A percentile compares a stretch with the other conserved stretches of the same genome.
Evolutionary conservation across 2,888 invertebrate genomes (phyloP).

Genomic region (Dicyrtomina minuta): DNA sequence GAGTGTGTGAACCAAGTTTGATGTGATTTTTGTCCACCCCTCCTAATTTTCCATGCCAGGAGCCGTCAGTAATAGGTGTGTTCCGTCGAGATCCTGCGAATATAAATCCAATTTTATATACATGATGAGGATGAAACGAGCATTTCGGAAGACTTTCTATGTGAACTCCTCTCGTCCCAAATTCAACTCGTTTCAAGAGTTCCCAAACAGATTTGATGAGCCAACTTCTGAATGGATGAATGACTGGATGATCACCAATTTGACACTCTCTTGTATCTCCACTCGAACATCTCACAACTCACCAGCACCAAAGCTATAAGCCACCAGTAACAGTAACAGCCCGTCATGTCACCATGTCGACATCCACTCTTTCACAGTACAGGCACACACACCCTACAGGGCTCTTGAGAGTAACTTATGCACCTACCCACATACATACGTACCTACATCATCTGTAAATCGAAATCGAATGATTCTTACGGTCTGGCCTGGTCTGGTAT

Average conservation of each 20-base stretch:
- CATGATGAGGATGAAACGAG: slow-evolving; percentile 8
- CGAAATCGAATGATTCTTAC: no score
- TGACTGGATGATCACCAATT: slow-evolving; percentile 11
- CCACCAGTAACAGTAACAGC: no score
- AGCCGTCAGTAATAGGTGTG: slow-evolving; percentile 14
- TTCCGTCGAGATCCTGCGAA: background rate
- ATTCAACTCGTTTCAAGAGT: background rate
- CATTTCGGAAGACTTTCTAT: slow-evolving; percentile 14
- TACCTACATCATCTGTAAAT: no score
- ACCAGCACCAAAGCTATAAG: no score
- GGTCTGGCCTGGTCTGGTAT: no score
- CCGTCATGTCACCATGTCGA: no score
- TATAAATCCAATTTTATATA: slow-evolving; percentile 10
- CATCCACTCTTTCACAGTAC: no score
- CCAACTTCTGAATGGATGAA: background rate
- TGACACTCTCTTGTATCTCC: slow-evolving; percentile 1
- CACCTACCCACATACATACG: no score
- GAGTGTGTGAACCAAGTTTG: slow-evolving; percentile 7
- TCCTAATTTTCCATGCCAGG: slow-evolving; percentile 12
- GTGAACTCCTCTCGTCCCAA: background rate
- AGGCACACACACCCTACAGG: no score
- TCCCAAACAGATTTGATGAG: slow-evolving; percentile 10
- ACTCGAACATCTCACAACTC: no score
- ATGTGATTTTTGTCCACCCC: slow-evolving; percentile 2
- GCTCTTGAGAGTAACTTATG: no score